Conservation (phyloP, 2,888 invertebrate genomes). For the Ectemnius cavifrons region DNA sequence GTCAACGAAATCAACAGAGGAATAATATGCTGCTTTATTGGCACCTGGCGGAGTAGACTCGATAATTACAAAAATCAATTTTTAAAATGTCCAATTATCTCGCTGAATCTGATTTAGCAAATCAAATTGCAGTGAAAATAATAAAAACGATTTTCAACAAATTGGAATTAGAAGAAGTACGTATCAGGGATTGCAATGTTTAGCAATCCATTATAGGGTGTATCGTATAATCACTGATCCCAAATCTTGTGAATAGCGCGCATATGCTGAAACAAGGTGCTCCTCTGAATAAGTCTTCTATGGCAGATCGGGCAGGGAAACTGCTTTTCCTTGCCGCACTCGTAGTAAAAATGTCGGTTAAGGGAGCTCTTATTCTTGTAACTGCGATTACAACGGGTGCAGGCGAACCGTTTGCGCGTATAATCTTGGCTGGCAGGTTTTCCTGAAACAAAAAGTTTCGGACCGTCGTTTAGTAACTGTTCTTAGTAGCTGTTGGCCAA, state of each 20-base stretch:
- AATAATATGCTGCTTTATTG: no score
- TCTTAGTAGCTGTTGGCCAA: neutral
- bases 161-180: no score
- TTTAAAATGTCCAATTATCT: no score
- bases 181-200: no score
- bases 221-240: neutral
- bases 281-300: conserved; percentile 49
- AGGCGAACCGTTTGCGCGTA: conserved; percentile 54
- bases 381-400: conserved; percentile 58
- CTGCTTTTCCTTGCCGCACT: conserved; percentile 63
- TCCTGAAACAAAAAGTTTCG: conserved; percentile 50
- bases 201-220: no score
- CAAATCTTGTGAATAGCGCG: conserved; percentile 31
- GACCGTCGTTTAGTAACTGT: neutral
- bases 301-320: conserved; percentile 66
- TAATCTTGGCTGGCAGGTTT: neutral
- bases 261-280: conserved; percentile 60
- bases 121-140: no score
- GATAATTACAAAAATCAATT: no score
- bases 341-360: conserved; percentile 65
- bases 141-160: no score
- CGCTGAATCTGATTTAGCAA: no score
- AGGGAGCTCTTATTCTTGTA: conserved; percentile 75
- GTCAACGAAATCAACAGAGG: no score
- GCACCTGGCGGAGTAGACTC: no score